Evolutionary conservation across 2,888 invertebrate genomes (phyloP).

Genomic region (Nemapogon koenigi): DNA sequence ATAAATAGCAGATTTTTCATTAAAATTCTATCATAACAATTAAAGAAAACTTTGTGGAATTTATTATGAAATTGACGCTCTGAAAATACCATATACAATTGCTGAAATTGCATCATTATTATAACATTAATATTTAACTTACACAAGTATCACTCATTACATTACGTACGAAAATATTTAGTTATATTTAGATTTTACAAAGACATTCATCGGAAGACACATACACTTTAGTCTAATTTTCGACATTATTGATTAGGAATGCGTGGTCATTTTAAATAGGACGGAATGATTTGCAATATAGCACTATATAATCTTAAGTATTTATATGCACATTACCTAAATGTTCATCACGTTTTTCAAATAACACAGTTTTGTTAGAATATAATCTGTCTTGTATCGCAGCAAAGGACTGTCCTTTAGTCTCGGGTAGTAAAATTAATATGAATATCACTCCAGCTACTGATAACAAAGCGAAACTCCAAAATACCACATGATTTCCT

Average conservation of each 20-base stretch:
- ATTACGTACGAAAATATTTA: not conserved
- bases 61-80: too few species aligned
- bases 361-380: slow-evolving; percentile 37
- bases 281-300: not conserved
- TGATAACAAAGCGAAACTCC: slow-evolving; percentile 58
- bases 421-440: slow-evolving; percentile 60
- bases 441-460: slow-evolving; percentile 60
- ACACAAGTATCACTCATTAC: not conserved
- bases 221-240: too few species aligned
- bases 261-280: too few species aligned
- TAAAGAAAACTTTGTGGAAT: too few species aligned
- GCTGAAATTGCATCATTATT: too few species aligned
- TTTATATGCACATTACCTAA: slow-evolving; percentile 40
- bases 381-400: slow-evolving; percentile 61
- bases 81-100: too few species aligned
- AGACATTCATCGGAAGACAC: not conserved
- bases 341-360: slow-evolving; percentile 37
- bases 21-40: too few species aligned
- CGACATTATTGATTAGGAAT: too few species aligned
- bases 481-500: slow-evolving; percentile 61
- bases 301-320: slow-evolving; percentile 18
- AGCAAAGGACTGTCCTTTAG: slow-evolving; percentile 66
- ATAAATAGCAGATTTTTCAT: too few species aligned
- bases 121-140: not conserved
- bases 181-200: not conserved